phyloP scores from a whole-genome alignment of 1,140 invertebrate genomes.

The Papilio aristodemus region DNA sequence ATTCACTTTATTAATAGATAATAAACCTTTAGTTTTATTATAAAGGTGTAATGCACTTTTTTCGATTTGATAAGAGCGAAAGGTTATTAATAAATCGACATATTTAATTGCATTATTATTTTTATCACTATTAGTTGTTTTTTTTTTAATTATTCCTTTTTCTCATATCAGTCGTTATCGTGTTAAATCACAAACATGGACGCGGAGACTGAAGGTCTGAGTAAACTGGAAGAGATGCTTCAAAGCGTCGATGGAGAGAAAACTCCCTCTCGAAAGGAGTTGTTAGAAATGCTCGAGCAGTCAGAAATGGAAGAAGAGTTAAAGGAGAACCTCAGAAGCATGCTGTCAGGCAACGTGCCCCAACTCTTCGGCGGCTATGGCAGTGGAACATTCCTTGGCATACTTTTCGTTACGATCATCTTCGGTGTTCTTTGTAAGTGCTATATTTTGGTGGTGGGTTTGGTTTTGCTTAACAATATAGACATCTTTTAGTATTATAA shows the following conservation, averaged over 20 bases:
- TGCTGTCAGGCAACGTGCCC: conserved; percentile 68
- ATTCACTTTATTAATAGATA: too few species aligned
- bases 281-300: conserved; percentile 81
- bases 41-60: too few species aligned
- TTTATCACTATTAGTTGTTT: not conserved
- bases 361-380: conserved; percentile 52
- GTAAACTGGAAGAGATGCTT: conserved; percentile 64
- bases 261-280: conserved; percentile 78
- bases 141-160: not conserved
- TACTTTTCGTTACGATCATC: conserved; percentile 52
- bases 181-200: conserved; percentile 50
- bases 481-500: too few species aligned
- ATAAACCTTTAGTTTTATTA: too few species aligned
- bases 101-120: not conserved
- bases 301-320: conserved; percentile 81
- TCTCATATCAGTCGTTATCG: conserved; percentile 27
- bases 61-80: too few species aligned
- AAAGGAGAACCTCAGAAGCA: conserved; percentile 74
- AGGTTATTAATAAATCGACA: not conserved
- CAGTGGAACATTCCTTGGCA: conserved; percentile 44
- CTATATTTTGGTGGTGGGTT: not conserved
- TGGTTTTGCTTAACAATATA: not conserved
- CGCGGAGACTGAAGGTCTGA: conserved; percentile 55
- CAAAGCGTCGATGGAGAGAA: conserved; percentile 53
- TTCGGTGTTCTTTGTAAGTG: conserved; percentile 62